Base-by-base conservation (phyloP, 2,797 vertebrate species). In the Lepus townsendii region DNA sequence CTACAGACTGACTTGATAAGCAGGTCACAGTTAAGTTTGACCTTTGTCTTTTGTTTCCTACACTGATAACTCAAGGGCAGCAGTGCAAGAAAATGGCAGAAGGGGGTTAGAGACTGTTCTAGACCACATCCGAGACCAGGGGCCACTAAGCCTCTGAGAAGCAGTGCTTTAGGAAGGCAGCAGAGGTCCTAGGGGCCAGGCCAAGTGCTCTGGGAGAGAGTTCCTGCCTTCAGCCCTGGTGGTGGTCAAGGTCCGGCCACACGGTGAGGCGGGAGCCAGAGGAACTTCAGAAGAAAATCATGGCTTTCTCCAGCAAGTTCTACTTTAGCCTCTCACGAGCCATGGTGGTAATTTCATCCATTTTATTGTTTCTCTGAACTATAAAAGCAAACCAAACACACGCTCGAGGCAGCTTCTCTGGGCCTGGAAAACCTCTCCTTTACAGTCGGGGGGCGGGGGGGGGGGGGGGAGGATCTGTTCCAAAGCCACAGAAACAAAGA, bases 321-420 rank as follows among this genome's bases (percentile, higher is more conserved):
- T 82, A 92, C 87, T 93, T 90, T 62, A 95, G 54, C 94, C 63
- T 90, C 65, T 89, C 83, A 79, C 3, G 47, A 96, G 85, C 91
- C 62, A 76, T 8, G 0, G 32, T 85, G 88, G 93, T 95, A 80
- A 97, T 71, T 94, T 80, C 86, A 95, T 88, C 84, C 19, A n/a
- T 89, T 92, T 96, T 96, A 97, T 92, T 90, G 63, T 96, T 96
- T 90, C 66, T 95, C 71, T 92, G 91, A 95, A 96, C 93, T 93
- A 77, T 96, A 92, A 96, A 96, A 96, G 63, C 68, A 96, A 93
- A 96, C 78, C 57, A 88, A 95, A 90, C 68, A 66, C 27, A 83
- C 12, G 27, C 76, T 94, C 79, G 80, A 92, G 68, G 73, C 80
- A 90, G 60, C 65, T 85, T 95, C 84, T 76, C 69, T 3, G 4